Evolutionary conservation across 2,888 invertebrate species (phyloP), one percentile per base, ranked within the genome.

Genomic region (Aethes cnicana): DNA sequence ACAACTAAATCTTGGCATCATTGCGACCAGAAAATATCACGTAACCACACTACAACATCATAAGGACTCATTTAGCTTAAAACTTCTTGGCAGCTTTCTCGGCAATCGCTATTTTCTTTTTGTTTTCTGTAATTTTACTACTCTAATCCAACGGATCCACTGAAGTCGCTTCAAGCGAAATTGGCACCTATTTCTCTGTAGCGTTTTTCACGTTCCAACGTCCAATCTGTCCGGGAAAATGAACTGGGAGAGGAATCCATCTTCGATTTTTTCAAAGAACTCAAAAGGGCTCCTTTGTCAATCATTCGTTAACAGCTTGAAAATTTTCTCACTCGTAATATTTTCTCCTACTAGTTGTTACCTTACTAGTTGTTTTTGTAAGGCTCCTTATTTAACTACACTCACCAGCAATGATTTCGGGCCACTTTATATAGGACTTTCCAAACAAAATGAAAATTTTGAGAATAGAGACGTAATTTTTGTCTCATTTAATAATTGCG

Each of bases 101-200:
- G 12, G 23, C 33, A 42, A 49, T 20, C 23, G 8, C 35, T 7
- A 21, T 28, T 43, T 30, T 28, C 36, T 49, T n/a, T n/a, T 49
- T 49, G 49, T 43, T 35, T 43, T 9, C 26, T 5, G 21, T 20
- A 32, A 17, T 39, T 12, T 49, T 49, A 21, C 28, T 16, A 17
- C 20, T 36, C 36, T 43, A 36, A 28, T 49, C 33, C 35, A n/a
- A 9, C 36, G 26, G 42, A 43, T 32, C 18, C 50, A 9, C 5
- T 18, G n/a, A 12, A 16, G 25, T 35, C 32, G n/a, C 9, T 30
- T 9, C 28, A 30, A 37, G 20, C 9, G 28, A 37, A 30, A 50
- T 50, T 50, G 49, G 49, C 43, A 50, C 50, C 36, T 23, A 23
- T 47, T 37, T 14, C 28, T 11, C 14, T 33, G 41, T 42, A 41